Percentiles rank a stretch among this genome's conserved stretches.
Evolutionary conservation across 2,888 invertebrate genomes (phyloP).

Genomic region (Drosophila pseudotalamancana): DNA sequence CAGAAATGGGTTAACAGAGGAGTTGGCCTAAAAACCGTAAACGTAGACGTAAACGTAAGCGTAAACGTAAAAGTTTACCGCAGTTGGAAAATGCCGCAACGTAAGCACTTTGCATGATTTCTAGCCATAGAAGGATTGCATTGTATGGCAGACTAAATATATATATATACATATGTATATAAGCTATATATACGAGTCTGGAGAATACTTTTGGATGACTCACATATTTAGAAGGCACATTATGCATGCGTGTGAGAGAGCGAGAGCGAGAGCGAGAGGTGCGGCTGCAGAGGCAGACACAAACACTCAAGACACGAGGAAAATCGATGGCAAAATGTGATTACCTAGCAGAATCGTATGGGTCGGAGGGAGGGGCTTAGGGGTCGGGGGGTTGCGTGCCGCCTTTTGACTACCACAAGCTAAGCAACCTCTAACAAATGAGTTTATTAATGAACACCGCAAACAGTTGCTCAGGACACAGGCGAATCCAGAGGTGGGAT

Average conservation of each 20-base stretch:
- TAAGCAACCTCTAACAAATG: constrained; percentile 56
- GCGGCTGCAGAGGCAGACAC: constrained; percentile 2
- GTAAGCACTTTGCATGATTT: constrained; percentile 70
- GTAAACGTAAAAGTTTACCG: constrained; percentile 61
- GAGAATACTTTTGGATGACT: constrained; percentile 32
- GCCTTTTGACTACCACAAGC: constrained; percentile 17
- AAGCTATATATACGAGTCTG: constrained; percentile 8
- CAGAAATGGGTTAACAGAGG: constrained; percentile 68
- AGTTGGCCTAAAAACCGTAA: constrained; percentile 67
- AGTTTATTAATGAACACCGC: constrained; percentile 56
- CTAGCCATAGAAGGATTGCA: constrained; percentile 55
- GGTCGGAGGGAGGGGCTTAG: not conserved
- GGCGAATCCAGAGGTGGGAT: constrained; percentile 3
- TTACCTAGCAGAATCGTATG: constrained; percentile 38
- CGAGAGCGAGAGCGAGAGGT: constrained; percentile 18
- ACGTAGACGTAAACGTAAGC: too few species aligned
- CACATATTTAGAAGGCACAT: constrained; percentile 39
- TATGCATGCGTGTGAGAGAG: constrained; percentile 21
- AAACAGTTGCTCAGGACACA: constrained; percentile 27
- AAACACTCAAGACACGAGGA: constrained; percentile 17
- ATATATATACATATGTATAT: not conserved
- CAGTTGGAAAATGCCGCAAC: constrained; percentile 60
- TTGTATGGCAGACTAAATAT: constrained; percentile 4
- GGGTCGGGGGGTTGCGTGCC: constrained; percentile 35
- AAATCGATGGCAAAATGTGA: constrained; percentile 56